A percentile compares a stretch with the other conserved stretches of the same genome.
phyloP scores from a whole-genome alignment of 30 jellyfish, hydroid and myxozoan species.

The Rhopilema esculentum region DNA sequence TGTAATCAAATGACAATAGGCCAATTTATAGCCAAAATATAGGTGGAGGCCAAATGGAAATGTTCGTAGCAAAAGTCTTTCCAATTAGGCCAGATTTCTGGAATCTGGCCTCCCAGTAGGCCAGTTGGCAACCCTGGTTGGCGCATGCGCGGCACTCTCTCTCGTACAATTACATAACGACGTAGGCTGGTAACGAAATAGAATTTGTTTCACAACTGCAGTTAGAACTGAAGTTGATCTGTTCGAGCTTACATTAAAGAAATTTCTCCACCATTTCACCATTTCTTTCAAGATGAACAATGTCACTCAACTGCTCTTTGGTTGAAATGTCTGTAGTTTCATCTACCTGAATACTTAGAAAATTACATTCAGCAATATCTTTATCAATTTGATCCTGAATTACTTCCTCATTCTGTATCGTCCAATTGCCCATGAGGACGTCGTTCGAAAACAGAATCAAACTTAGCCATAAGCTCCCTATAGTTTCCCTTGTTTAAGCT shows the following conservation, averaged over 20 bases:
- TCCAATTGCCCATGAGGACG: conserved; percentile 35
- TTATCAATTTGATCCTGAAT: conserved; percentile 25
- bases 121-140: conserved; percentile 64
- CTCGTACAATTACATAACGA: too few species aligned
- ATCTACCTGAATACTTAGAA: conserved; percentile 33
- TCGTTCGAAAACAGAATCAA: conserved; percentile 64
- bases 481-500: conserved; percentile 50
- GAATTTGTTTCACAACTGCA: conserved; percentile 12
- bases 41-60: conserved; percentile 52
- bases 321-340: conserved; percentile 41
- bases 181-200: too few species aligned
- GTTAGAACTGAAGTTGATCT: conserved; percentile 1
- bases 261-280: conserved; percentile 37
- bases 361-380: conserved; percentile 26
- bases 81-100: conserved; percentile 53
- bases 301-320: conserved; percentile 38
- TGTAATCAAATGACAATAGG: neutral
- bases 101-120: conserved; percentile 55
- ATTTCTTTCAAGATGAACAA: conserved; percentile 8
- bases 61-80: conserved; percentile 30
- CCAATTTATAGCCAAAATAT: conserved; percentile 33
- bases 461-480: conserved; percentile 58
- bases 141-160: too few species aligned
- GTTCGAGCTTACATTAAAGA: conserved; percentile 41
- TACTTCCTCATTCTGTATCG: conserved; percentile 10